Evolutionary conservation across 2,797 vertebrate genomes (phyloP).

Genomic region (Furcifer pardalis): DNA sequence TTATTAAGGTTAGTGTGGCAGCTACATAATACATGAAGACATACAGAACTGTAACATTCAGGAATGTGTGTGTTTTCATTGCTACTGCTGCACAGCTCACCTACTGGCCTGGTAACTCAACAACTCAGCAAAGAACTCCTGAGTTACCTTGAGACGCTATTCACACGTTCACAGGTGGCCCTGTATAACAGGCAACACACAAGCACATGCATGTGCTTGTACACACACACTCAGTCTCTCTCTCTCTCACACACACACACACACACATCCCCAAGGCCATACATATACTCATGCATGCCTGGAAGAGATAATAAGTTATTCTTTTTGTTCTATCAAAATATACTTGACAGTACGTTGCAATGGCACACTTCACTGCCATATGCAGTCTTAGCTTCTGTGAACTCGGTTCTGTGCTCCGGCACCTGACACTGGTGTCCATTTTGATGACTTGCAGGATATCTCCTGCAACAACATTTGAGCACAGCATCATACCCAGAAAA

Average conservation of each 20-base stretch:
- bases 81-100: constrained; percentile 46
- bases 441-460: constrained; percentile 55
- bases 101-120: constrained; percentile 42
- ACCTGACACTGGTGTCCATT: constrained; percentile 69
- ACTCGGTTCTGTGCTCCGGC: constrained; percentile 61
- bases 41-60: constrained; percentile 55
- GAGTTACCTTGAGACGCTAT: constrained; percentile 43
- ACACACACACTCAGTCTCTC: constrained; percentile 41
- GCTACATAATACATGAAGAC: constrained; percentile 62
- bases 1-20: constrained; percentile 63
- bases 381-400: constrained; percentile 69
- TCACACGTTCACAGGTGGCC: constrained; percentile 68
- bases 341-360: constrained; percentile 77
- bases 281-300: constrained; percentile 57
- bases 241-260: too few species aligned
- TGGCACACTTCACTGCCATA: constrained; percentile 72
- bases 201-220: not conserved
- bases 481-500: constrained; percentile 63
- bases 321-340: constrained; percentile 73
- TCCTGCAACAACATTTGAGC: constrained; percentile 60
- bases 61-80: constrained; percentile 49
- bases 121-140: constrained; percentile 48
- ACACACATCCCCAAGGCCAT: constrained; percentile 59
- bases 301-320: constrained; percentile 75
- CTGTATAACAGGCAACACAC: constrained; percentile 58